Evolutionary conservation across 2,888 invertebrate genomes (phyloP), one percentile per base, ranked within the genome.

Genomic region (Meteorus cinctellus): DNA sequence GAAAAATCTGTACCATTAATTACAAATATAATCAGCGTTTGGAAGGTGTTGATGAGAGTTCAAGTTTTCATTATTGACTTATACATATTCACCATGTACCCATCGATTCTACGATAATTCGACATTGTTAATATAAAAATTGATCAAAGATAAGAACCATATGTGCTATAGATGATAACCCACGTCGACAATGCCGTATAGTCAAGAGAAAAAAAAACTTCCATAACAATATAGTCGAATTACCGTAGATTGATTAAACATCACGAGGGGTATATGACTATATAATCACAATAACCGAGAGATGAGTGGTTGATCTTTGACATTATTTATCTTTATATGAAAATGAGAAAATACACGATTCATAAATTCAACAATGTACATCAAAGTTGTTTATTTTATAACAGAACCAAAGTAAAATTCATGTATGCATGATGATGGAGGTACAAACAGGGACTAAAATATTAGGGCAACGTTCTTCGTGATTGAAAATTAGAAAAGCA

Each of bases 231-330:
- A 8, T 10, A 48, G 6, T 48, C 10, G 36, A n/a, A 51, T n/a
- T n/a, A 51, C 5, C 6, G n/a, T 51, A 19, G 55, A 24, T 19
- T 4, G 8, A 12, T 31, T 29, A 0, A 62, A 29, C 14, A 29
- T 6, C 31, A 12, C 59, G 8, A 60, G 1, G 24, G 8, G 2
- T 34, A 34, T 16, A n/a, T 31, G 19, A 31, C 24, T 59, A 4
- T 45, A 8, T 16, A 68, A 27, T 27, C 29, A 48, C n/a, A 48
- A 48, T 29, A 34, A 59, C 10, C 31, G 12, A 59, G n/a, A 31
- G 8, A 55, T 34, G n/a, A n/a, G 24, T 27, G 8, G 29, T 69
- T 34, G 55, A 69, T 36, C 69, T 69, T 69, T 69, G 69, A 69
- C 69, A 29, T 48, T 19, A 16, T 48, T 68, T 51, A 68, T 68